Conservation (phyloP, 64 coral and sea anemone genomes). For the Montipora efflorescens region DNA sequence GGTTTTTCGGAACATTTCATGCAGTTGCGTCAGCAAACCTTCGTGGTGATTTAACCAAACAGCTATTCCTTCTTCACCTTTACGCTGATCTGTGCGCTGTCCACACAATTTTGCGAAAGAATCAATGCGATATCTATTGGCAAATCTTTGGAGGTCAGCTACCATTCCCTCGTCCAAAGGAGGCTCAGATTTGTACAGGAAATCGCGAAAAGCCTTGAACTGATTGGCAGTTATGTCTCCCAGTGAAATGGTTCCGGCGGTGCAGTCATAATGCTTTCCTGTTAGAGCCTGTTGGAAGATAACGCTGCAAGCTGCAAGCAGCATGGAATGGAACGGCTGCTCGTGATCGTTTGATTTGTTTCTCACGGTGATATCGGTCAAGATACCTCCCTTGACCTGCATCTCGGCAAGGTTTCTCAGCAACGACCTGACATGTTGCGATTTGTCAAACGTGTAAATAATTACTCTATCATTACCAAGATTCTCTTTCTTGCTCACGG, state of each 20-base stretch:
- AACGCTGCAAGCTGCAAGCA: conserved; percentile 23
- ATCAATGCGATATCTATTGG: background rate
- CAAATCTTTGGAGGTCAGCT: background rate
- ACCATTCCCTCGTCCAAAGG: background rate
- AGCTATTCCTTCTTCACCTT: background rate
- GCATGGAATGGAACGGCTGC: conserved; percentile 21
- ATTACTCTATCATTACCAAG: conserved; percentile 16
- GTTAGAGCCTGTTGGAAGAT: background rate
- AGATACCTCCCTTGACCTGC: conserved; percentile 23
- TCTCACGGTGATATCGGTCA: conserved; percentile 15
- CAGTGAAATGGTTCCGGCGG: background rate
- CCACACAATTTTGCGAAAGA: conserved; percentile 1
- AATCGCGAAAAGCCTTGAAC: conserved; percentile 29
- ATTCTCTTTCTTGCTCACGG: background rate
- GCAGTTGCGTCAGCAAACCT: background rate
- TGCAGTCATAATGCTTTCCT: conserved; percentile 21
- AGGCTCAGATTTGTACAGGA: conserved; percentile 27
- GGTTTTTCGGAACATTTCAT: background rate
- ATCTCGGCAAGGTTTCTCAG: conserved; percentile 37
- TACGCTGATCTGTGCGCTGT: background rate
- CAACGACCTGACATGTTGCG: conserved; percentile 27
- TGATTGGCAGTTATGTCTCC: background rate
- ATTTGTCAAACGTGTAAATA: conserved; percentile 26
- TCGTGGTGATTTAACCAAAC: background rate
- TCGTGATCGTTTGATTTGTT: conserved; percentile 42